Evolutionary conservation across 2,113 vertebrate species (phyloP).

Genomic region (Diadophis punctatus): DNA sequence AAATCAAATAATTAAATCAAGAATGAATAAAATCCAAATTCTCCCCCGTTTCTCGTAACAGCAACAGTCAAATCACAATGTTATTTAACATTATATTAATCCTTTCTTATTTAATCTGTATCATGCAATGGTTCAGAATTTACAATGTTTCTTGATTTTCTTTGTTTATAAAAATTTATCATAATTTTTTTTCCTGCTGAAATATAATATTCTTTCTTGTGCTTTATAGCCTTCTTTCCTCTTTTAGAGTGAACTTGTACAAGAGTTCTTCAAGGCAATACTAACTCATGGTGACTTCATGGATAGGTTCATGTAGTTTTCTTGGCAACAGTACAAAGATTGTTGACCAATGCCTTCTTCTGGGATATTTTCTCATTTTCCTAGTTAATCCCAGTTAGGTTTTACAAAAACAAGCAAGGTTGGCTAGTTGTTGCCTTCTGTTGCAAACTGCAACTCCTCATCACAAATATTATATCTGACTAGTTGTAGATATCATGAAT

Average conservation of each 20-base stretch:
- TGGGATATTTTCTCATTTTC: not conserved
- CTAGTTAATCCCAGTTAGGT: not conserved
- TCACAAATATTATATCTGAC: not conserved
- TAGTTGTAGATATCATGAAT: not conserved
- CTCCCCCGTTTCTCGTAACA: not conserved
- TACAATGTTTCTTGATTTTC: not conserved
- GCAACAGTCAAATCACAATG: not conserved
- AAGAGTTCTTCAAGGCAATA: not conserved
- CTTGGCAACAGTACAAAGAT: not conserved
- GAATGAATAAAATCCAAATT: not conserved
- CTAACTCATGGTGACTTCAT: not conserved
- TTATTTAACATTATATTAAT: not conserved
- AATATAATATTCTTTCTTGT: not conserved
- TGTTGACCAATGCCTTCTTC: not conserved
- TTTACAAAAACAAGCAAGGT: not conserved
- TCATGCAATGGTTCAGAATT: not conserved
- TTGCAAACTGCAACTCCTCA: not conserved
- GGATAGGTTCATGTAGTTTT: not conserved
- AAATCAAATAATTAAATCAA: not conserved
- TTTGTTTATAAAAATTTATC: not conserved
- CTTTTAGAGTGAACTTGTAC: not conserved
- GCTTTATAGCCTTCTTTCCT: not conserved
- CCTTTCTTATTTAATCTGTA: not conserved
- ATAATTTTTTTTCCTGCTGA: not conserved
- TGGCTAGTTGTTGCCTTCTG: not conserved